Evolutionary conservation across 2,797 vertebrate genomes (phyloP).

Genomic region (Rhyacichthys aspro): DNA sequence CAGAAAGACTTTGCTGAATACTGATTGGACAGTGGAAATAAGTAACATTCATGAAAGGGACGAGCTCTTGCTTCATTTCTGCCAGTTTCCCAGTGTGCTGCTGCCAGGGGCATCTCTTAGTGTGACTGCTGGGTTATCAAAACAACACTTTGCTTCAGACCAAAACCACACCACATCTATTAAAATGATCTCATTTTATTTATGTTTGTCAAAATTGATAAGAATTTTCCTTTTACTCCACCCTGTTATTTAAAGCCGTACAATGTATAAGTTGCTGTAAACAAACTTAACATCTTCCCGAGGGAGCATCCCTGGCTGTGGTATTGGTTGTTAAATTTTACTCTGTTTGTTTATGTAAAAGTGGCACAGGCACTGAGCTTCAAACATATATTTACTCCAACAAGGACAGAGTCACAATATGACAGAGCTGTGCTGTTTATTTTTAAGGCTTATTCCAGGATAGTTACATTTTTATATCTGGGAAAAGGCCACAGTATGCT

Average conservation of each 20-base stretch:
- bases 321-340: not conserved
- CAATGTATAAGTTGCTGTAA: not conserved
- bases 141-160: not conserved
- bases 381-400: not conserved
- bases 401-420: not conserved
- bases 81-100: too few relatives aligned
- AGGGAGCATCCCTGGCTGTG: not conserved
- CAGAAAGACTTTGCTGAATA: constrained; percentile 38
- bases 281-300: not conserved
- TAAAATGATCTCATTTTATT: constrained; percentile 7
- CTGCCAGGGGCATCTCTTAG: too few relatives aligned
- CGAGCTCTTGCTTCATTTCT: constrained; percentile 51
- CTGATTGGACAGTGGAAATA: constrained; percentile 61
- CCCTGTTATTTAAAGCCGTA: too few relatives aligned
- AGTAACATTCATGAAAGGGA: constrained; percentile 54
- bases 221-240: not conserved
- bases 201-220: constrained; percentile 29
- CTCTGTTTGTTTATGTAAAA: not conserved
- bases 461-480: too few relatives aligned
- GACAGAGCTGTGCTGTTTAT: not conserved
- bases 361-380: too few relatives aligned
- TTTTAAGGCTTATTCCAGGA: not conserved
- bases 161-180: not conserved
- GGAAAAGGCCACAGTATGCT: not conserved
- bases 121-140: too few relatives aligned